These are phyloP conservation scores for Halcyon leucocephala DNA, from an alignment of 2,797 vertebrate species.

Conservation along the genomic window DNA sequence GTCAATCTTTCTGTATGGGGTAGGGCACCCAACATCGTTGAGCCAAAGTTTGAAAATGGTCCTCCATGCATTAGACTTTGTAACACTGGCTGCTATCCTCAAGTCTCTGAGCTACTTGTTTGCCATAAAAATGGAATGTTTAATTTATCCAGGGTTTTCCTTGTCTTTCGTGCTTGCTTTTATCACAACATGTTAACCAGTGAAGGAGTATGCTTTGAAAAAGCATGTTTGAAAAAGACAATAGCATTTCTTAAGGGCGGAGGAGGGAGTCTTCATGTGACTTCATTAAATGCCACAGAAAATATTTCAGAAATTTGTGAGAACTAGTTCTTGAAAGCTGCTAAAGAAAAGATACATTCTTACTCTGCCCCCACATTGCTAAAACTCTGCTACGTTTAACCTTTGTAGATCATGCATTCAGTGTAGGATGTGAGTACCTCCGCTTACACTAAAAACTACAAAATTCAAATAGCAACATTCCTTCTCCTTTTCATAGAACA, in stretches of 20 bases:
- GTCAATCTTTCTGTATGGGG: not conserved
- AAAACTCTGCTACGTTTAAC: not conserved
- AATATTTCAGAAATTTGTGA: constrained; percentile 74
- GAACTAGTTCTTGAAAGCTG: constrained; percentile 61
- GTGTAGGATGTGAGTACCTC: constrained; percentile 35
- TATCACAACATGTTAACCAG: not conserved
- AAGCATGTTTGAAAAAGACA: not conserved
- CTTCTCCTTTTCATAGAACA: not conserved
- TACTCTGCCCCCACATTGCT: constrained; percentile 58
- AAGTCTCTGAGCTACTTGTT: not conserved
- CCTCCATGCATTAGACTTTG: not conserved
- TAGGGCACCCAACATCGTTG: not conserved
- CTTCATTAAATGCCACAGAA: constrained; percentile 52
- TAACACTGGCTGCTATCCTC: not conserved
- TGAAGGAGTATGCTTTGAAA: not conserved
- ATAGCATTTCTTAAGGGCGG: constrained; percentile 20
- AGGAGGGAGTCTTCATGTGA: constrained; percentile 21
- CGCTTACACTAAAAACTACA: constrained; percentile 6
- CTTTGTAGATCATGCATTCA: constrained; percentile 41
- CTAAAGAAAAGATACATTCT: constrained; percentile 75
- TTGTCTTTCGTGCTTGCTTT: not conserved
- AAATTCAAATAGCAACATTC: not conserved
- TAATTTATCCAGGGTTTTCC: not conserved
- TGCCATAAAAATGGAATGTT: not conserved
- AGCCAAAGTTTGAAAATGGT: not conserved